Percentiles rank a stretch among this genome's conserved stretches.
Evolutionary conservation across 1,140 invertebrate genomes (phyloP).

Genomic region (Campodea augens): DNA sequence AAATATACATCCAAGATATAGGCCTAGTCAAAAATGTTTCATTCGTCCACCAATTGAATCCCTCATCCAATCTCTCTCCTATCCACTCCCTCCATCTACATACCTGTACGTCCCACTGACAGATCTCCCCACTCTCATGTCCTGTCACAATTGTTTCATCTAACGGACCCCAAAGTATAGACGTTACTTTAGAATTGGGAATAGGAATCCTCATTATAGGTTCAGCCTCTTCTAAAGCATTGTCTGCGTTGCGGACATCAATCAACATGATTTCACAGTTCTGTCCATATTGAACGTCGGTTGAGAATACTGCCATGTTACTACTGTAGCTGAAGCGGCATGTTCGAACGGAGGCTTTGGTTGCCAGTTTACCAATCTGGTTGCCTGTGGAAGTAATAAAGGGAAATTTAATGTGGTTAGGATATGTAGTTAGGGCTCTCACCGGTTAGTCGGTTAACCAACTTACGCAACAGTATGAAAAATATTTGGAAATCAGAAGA

Average conservation of each 20-base stretch:
- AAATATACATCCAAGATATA: too few relatives aligned
- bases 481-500: too few relatives aligned
- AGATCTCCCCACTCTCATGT: slow-evolving; percentile 81
- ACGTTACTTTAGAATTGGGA: slow-evolving; percentile 57
- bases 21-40: too few relatives aligned
- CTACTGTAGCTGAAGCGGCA: slow-evolving; percentile 86
- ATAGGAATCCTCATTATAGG: slow-evolving; percentile 11
- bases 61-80: too few relatives aligned
- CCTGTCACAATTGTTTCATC: slow-evolving; percentile 86
- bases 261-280: slow-evolving; percentile 76
- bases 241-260: slow-evolving; percentile 50
- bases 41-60: too few relatives aligned
- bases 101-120: slow-evolving; percentile 77
- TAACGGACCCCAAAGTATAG: slow-evolving; percentile 76
- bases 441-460: neutral
- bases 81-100: too few relatives aligned
- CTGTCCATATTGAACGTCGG: slow-evolving; percentile 77
- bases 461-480: neutral
- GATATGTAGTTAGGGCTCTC: neutral
- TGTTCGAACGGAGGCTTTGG: slow-evolving; percentile 75
- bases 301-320: slow-evolving; percentile 77
- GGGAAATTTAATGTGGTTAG: slow-evolving; percentile 1
- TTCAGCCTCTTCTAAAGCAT: slow-evolving; percentile 16
- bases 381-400: slow-evolving; percentile 21
- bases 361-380: slow-evolving; percentile 40